A percentile compares a stretch with the other conserved stretches of the same genome.
These are phyloP conservation scores for Autographa gamma DNA, from an alignment of 2,888 invertebrate species.

Conservation along the genomic window DNA sequence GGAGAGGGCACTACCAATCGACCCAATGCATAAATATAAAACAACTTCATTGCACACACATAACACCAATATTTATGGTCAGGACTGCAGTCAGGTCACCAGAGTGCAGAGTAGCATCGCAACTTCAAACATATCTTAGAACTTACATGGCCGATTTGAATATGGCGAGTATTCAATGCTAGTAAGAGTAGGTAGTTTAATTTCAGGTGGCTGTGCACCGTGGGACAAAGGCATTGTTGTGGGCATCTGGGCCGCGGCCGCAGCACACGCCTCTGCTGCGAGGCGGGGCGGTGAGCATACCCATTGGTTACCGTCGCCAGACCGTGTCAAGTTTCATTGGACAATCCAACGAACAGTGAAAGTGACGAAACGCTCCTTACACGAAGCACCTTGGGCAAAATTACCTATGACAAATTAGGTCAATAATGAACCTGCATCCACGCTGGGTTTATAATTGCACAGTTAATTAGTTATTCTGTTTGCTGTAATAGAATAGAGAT, in stretches of 20 bases:
- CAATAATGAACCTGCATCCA: slow-evolving; percentile 42
- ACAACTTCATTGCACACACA: slow-evolving; percentile 60
- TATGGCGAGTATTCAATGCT: slow-evolving; percentile 26
- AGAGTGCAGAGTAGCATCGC: slow-evolving; percentile 41
- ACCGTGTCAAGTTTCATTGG: slow-evolving; percentile 87
- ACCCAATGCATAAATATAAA: slow-evolving; percentile 63
- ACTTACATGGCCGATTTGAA: slow-evolving; percentile 40
- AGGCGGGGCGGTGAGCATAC: slow-evolving; percentile 83
- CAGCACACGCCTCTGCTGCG: slow-evolving; percentile 80
- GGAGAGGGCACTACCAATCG: slow-evolving; percentile 63
- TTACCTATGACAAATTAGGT: slow-evolving; percentile 69
- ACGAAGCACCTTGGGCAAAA: slow-evolving; percentile 80
- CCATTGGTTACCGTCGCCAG: slow-evolving; percentile 83
- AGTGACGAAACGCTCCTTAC: slow-evolving; percentile 81
- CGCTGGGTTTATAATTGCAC: slow-evolving; percentile 3
- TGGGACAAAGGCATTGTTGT: slow-evolving; percentile 68
- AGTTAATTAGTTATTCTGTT: slow-evolving; percentile 5
- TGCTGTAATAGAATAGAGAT: background rate
- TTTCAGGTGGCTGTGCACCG: slow-evolving; percentile 55
- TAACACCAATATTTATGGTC: slow-evolving; percentile 59
- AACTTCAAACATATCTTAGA: slow-evolving; percentile 35
- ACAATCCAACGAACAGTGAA: slow-evolving; percentile 83
- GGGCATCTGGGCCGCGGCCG: slow-evolving; percentile 72
- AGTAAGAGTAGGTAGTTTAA: slow-evolving; percentile 20
- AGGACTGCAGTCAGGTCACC: slow-evolving; percentile 53